Evolutionary conservation across 1,140 invertebrate species (phyloP), one percentile per base, ranked within the genome.

Genomic region (Camponotus vicinus): DNA sequence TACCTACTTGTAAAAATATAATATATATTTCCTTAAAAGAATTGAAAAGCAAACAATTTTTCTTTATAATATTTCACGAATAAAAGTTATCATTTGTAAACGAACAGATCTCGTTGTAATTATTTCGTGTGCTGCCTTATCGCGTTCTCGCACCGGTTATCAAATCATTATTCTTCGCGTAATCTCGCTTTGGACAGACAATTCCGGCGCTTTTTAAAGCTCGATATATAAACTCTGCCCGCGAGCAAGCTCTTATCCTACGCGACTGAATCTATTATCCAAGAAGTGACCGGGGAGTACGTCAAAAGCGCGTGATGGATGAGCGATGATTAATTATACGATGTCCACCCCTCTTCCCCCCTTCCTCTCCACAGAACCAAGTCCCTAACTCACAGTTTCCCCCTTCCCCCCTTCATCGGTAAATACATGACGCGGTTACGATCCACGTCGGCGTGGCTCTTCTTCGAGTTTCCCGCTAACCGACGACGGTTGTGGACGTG

Each of bases 321-420:
- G 92, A 94, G 85, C 89, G 90, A 92, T 92, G 91, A 94, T 94
- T 94, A 94, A 94, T 94, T 93, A 94, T 93, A 92, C 86, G 91
- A 83, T 91, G 93, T 93, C 92, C 91, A 83, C 52, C 86, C 86
- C 79, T 78, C 71, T 40, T 57, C 73, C 69, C 34, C 86, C 55
- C 27, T 9, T 15, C 13, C 42, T 9, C 42, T 45, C 42, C 40
- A 21, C 76, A 64, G 71, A 67, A 86, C 57, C 69, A 13, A 18
- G 70, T 79, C 77, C 76, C 85, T 67, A 55, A 66, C 76, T 63
- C 37, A 77, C 59, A 67, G 83, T 75, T 15, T 3, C 15, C 3
- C 15, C 4, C 49, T 2, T 3, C 49, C 49, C 15, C 49, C 13
- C 13, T 52, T 15, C 49, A 45, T 86, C 71, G 76, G 91, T 86